Evolutionary conservation across 2,797 vertebrate species (phyloP).

Genomic region (Sebastes flavidus): DNA sequence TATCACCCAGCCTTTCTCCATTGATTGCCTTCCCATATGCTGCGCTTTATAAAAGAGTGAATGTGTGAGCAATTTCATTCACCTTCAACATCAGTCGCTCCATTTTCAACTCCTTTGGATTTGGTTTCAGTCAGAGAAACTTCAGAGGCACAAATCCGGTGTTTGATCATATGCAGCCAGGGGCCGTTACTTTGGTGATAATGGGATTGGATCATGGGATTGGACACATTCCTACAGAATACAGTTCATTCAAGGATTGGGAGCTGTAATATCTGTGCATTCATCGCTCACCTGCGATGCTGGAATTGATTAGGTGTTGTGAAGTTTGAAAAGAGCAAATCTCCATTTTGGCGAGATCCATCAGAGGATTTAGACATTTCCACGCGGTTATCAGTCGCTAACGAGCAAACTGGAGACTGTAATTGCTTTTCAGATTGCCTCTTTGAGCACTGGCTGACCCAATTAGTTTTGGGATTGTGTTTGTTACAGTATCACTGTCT

Average conservation of each 20-base stretch:
- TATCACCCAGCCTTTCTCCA: neutral
- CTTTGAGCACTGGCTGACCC: slow-evolving; percentile 75
- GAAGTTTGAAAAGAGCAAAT: slow-evolving; percentile 51
- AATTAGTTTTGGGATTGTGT: slow-evolving; percentile 77
- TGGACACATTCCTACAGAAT: slow-evolving; percentile 37
- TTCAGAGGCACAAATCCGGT: slow-evolving; percentile 51
- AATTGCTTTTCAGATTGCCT: slow-evolving; percentile 77
- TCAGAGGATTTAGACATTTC: slow-evolving; percentile 49
- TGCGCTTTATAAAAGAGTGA: slow-evolving; percentile 18
- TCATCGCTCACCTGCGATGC: slow-evolving; percentile 49
- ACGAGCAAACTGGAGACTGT: slow-evolving; percentile 59
- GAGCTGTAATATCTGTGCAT: slow-evolving; percentile 25
- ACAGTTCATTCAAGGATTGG: slow-evolving; percentile 24
- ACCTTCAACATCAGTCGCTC: slow-evolving; percentile 56
- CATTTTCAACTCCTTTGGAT: slow-evolving; percentile 53
- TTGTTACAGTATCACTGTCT: slow-evolving; percentile 65
- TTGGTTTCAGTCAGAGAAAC: slow-evolving; percentile 52
- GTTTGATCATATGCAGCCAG: slow-evolving; percentile 61
- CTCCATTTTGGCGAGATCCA: slow-evolving; percentile 47
- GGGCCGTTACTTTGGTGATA: slow-evolving; percentile 47
- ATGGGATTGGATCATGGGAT: slow-evolving; percentile 58
- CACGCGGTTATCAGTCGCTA: slow-evolving; percentile 57
- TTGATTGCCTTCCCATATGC: slow-evolving; percentile 11
- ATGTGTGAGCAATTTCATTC: slow-evolving; percentile 51
- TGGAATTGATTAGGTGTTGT: slow-evolving; percentile 44